Evolutionary conservation across 92 coral and sea anemone species (phyloP), one percentile per base, ranked within the genome.

Genomic region (Palythoa heliodiscus): DNA sequence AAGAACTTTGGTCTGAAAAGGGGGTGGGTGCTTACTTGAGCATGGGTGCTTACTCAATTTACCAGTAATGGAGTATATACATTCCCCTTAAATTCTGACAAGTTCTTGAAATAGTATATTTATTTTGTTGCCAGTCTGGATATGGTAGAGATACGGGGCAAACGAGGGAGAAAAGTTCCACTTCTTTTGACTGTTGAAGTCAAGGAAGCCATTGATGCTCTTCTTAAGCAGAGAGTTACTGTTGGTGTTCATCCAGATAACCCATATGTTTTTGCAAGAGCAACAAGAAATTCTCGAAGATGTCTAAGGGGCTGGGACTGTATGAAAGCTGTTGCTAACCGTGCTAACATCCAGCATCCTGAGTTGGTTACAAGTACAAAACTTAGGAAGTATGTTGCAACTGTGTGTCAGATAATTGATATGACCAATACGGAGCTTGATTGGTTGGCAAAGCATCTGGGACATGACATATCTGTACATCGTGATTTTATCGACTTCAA

Each of bases 371-470:
- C 87, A 53, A 57, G 73, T 22, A 84, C 87, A 7, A 84, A 84
- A 25, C 87, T 84, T 12, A 24, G 87, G 54, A 71, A 84, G 53
- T 84, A 72, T 73, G 80, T 47, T 35, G 80, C 87, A 23, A 84
- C 87, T 12, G 71, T 84, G n/a, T 72, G 72, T 9, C 87, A 73
- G 39, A 23, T 84, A 64, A 67, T 84, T 16, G 82, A 84, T 71
- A 72, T 74, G 53, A 60, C 77, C 1, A 43, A 71, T 2, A 47
- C 68, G 3, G 87, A 83, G 58, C 80, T 83, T 47, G 87, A 69
- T 16, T 83, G 87, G 87, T 52, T 71, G 47, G 87, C 87, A 10
- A 83, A 73, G 70, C 87, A 83, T 57, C 78, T 83, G 70, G 81
- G 87, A 16, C 87, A 83, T 40, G 70, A 83, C 71, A 73, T 83